Base-by-base conservation (phyloP, 2,888 invertebrate genomes). In the Hirtodrosophila histrioides region DNA sequence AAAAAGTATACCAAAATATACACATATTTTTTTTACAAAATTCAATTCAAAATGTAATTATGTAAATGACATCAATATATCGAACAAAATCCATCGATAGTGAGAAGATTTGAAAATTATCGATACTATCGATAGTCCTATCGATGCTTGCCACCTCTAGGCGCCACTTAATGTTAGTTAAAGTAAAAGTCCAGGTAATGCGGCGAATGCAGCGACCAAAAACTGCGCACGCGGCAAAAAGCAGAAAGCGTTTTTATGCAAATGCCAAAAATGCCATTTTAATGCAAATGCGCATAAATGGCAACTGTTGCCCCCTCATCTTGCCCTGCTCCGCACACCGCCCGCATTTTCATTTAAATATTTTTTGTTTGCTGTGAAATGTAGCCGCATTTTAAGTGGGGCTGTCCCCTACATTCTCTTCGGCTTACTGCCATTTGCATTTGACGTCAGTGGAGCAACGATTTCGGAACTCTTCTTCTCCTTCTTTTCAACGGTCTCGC, bases 241-340 rank as follows among this genome's bases (percentile, higher is more conserved):
- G 62, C 66, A 79, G 48, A 69, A 71, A 71, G 69, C 65, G 53
- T 58, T 75, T 65, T 62, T 60, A 82, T 84, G 85, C 81, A 82
- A 82, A 86, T 76, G 57, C 64, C 74, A 65, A 75, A 78, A 70
- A 17, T 17, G 78, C 61, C 81, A 80, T 69, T 83, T 80, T 80
- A 83, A 73, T 88, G 82, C 73, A 82, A 86, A 82, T 86, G 49
- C 60, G 58, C 81, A 80, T 72, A 80, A 82, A 76, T 75, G 87
- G 81, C 72, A 67, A 72, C 63, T 55, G 55, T 53, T 57, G 17
- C 41, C 41, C 31, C 24, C 33, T n/a, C 27, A 31, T 10, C 35
- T 17, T 17, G 17, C 17, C 31, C 2, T 8, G 5, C 27, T 11
- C 23, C 7, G 8, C 4, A 3, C 39, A 40, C 17, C 6, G 11